Conservation (phyloP, 2,113 vertebrate species). For the Dolichallabes microphthalmus region DNA sequence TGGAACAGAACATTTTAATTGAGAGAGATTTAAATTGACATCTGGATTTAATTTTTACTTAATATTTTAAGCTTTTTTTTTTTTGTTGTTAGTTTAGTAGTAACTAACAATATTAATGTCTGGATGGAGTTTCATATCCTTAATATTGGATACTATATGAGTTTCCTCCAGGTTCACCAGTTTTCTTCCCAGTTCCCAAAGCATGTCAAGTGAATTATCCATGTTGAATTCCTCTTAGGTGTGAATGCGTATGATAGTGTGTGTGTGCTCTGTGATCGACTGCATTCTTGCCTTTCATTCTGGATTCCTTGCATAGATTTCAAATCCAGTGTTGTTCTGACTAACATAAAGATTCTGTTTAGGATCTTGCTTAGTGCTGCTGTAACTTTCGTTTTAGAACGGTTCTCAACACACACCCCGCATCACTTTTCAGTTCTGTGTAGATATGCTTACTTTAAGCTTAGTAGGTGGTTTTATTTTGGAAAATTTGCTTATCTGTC, state of each 20-base stretch:
- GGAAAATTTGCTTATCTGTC: conserved; percentile 5
- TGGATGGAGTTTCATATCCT: not conserved
- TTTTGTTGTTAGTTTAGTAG: no score
- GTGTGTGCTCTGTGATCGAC: not conserved
- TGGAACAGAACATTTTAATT: not conserved
- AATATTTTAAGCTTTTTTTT: not conserved
- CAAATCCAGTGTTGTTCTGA: not conserved
- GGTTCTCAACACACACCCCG: not conserved
- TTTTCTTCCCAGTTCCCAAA: not conserved
- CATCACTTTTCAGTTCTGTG: not conserved
- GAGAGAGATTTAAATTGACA: not conserved
- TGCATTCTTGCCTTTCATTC: not conserved
- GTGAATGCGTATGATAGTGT: no score
- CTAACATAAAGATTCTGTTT: not conserved
- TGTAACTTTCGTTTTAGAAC: not conserved
- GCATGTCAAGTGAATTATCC: not conserved
- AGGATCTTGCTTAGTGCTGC: not conserved
- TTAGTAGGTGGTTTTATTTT: conserved; percentile 18
- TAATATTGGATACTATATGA: not conserved
- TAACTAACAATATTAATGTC: not conserved
- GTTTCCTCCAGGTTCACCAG: not conserved
- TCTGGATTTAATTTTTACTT: not conserved
- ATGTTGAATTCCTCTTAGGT: not conserved
- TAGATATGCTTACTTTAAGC: not conserved
- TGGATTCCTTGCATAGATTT: not conserved